Evolutionary conservation across 2,113 vertebrate species (phyloP), one percentile per base, ranked within the genome.

Genomic region (Actenoides lindsayi): DNA sequence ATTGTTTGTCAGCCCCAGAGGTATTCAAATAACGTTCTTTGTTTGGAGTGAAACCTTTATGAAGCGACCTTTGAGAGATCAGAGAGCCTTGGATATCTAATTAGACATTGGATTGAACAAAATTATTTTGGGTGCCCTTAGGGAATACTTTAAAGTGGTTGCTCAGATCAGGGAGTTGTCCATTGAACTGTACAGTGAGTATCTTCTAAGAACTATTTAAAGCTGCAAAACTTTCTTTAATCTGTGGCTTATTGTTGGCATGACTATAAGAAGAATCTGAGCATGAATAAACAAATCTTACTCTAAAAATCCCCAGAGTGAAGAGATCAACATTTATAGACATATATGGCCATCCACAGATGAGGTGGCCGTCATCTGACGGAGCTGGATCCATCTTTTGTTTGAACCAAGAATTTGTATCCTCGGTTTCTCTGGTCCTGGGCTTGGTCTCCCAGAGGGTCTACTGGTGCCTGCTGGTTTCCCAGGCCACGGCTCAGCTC

Each of bases 121-220:
- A 96, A 93, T 95, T 96, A 63, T 96, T 96, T 93, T 95, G 73
- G 83, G 81, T 95, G 89, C 86, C 96, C 54, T 76, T 44, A 56
- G 93, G 97, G 81, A 56, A 70, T 79, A 64, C 97, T 97, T 97
- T 95, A 82, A 97, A 97, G 96, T 97, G 94, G 89, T 96, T 93
- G 68, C 56, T 96, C 79, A 96, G 87, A 94, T 94, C 81, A 56
- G 84, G 93, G 96, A 95, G 82, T 96, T 96, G 94, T 91, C 94
- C 94, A 94, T 89, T 95, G 93, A 97, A 86, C 80, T 90, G 64
- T 77, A 83, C 46, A 46, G 57, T 8, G 74, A 89, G 44, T 82
- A 93, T 95, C 70, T 90, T 41, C 59, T 46, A 28, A 82, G 78
- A 79, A 71, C 46, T 70, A 46, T 82, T 95, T 85, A 78, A 86